Base-by-base conservation (phyloP, 1,140 invertebrate genomes). In the Microplitis demolitor region DNA sequence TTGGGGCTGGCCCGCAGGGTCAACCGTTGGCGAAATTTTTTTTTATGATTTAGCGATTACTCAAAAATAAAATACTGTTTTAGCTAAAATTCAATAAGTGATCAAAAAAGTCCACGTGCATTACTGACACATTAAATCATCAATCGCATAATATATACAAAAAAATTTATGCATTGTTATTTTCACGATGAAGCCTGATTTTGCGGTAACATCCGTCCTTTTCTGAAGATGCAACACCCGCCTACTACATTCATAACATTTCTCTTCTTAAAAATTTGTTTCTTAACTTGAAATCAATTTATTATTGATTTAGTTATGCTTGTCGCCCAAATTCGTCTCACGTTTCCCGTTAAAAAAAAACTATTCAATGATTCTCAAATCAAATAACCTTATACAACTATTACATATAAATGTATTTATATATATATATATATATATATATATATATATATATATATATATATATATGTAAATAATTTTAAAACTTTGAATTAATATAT, bases 161-260 rank as follows among this genome's bases (percentile, higher is more conserved):
- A 75, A 82, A 83, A 74, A 76, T n/a, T n/a, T n/a, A 80, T 77
- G 79, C 80, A 83, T 82, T 77, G 81, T 83, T 84, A 82, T 82
- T 83, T 84, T 84, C 82, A 83, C 79, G 80, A 80, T 70, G 78
- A 54, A 58, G 66, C 51, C 76, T 74, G 77, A 83, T 83, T 84
- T 82, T 78, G 81, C 82, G 81, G 78, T 80, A 76, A 35, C 78
- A 78, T 82, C 79, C 77, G 76, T 77, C 66, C 66, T 60, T 35
- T 69, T 71, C 60, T 53, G 9, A 58, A 4, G 51, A 54, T 56
- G 34, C n/a, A 51, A 33, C 69, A 64, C 73, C 54, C 66, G 66
- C 51, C 64, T 66, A 61, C 71, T 53, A 68, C 14, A 66, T 69
- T 34, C 53, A 39, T 63, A 33, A 74, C 68, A 62, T 51, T 24